Base-by-base conservation (phyloP, 2,113 vertebrate genomes). In the Eretmochelys imbricata region DNA sequence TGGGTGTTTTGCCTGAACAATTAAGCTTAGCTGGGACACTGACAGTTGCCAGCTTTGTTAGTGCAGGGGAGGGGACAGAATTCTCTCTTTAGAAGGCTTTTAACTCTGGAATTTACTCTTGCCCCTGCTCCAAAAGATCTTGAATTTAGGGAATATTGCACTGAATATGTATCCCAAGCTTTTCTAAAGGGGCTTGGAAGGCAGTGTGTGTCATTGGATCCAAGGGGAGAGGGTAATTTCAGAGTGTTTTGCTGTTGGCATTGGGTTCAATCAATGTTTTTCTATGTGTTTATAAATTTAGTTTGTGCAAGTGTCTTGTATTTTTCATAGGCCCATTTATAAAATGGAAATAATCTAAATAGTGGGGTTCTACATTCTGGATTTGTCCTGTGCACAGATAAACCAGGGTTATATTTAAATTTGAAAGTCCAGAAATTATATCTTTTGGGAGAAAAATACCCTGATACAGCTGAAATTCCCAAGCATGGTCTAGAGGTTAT, bases 131-230 rank as follows among this genome's bases (percentile, higher is more conserved):
- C 20, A 4, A 7, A 25, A 0, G 27, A 27, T 31, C 9, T 4
- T 1, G 1, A 49, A 31, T 3, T 3, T 24, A 69, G 27, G 38
- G 50, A 14, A n/a, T 25, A 0, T 59, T 0, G 2, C 78, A 49
- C 48, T 1, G 0, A 0, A 0, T 0, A 8, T 65, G 35, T 42
- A n/a, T 49, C 29, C 0, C 0, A 2, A 38, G 24, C 42, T 27
- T n/a, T 84, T 50, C 1, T 3, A 0, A 4, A 11, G 25, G 48
- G 12, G 1, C 75, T 75, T 65, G 22, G 13, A 35, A 10, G 9
- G 19, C 35, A 38, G 19, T 10, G 35, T 20, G 35, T 22, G 35
- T 72, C 65, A 72, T 38, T 72, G 65, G 65, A n/a, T 35, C 65
- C n/a, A 38, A 38, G 19, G n/a, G 35, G 4, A 4, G 65, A 72